Evolutionary conservation across 2,113 vertebrate species (phyloP).

Genomic region (Casuarius casuarius): DNA sequence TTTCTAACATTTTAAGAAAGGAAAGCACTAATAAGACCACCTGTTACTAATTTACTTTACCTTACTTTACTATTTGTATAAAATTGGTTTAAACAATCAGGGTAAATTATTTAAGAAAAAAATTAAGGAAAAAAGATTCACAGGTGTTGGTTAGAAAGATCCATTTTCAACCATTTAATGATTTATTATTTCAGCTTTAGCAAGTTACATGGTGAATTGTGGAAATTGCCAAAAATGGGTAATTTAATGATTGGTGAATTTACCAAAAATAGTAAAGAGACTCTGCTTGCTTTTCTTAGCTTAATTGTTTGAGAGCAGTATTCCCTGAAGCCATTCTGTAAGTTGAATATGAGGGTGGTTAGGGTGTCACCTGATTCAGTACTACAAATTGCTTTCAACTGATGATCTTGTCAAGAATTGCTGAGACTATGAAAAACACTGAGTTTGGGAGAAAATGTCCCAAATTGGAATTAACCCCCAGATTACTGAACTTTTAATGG

Average conservation of each 20-base stretch:
- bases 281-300: not conserved
- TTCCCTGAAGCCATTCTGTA: not conserved
- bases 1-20: not conserved
- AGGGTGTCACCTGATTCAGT: not conserved
- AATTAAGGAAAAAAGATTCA: not conserved
- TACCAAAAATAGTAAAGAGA: not conserved
- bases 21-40: not conserved
- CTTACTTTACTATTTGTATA: not conserved
- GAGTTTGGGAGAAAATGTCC: not conserved
- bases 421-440: not conserved
- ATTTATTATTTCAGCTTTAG: not conserved
- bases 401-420: not conserved
- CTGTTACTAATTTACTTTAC: not conserved
- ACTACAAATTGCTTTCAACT: not conserved
- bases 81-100: not conserved
- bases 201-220: not conserved
- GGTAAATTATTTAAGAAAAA: not conserved
- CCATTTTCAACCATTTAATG: not conserved
- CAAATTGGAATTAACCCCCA: not conserved
- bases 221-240: not conserved
- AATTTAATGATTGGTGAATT: not conserved
- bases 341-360: not conserved
- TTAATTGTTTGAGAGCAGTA: not conserved
- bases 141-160: not conserved
- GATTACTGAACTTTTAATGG: not conserved